Conservation (phyloP, 2,888 invertebrate genomes). For the Cynaeus angustus region DNA sequence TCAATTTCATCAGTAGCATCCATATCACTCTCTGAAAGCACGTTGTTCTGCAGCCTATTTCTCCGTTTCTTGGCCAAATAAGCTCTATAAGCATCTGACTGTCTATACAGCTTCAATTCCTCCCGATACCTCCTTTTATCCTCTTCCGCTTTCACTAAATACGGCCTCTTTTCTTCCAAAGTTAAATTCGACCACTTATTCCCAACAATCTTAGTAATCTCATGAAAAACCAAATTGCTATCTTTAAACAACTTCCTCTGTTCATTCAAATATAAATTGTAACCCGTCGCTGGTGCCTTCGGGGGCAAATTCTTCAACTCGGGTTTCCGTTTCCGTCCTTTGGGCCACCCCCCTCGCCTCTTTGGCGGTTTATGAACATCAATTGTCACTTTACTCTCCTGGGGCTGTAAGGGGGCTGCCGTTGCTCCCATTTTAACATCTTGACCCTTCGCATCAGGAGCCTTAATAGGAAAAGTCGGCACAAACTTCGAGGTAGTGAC, state of each 20-base stretch:
- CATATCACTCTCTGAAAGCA: slow-evolving; percentile 72
- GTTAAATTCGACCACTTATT: slow-evolving; percentile 75
- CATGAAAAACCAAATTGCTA: slow-evolving; percentile 72
- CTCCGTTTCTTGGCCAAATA: slow-evolving; percentile 73
- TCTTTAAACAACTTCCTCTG: slow-evolving; percentile 74
- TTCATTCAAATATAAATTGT: slow-evolving; percentile 75
- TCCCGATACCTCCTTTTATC: slow-evolving; percentile 75
- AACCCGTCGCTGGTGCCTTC: slow-evolving; percentile 76
- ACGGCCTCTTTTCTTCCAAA: slow-evolving; percentile 74
- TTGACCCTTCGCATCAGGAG: not conserved
- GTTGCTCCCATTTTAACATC: slow-evolving; percentile 38
- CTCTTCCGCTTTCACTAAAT: slow-evolving; percentile 74
- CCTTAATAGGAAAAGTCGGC: slow-evolving; percentile 57
- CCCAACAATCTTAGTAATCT: slow-evolving; percentile 75
- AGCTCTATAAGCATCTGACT: slow-evolving; percentile 74
- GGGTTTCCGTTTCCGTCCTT: slow-evolving; percentile 75
- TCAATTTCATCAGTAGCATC: slow-evolving; percentile 74
- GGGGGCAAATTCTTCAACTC: slow-evolving; percentile 73
- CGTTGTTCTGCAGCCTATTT: slow-evolving; percentile 70
- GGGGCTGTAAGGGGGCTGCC: not conserved
- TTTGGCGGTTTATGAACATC: slow-evolving; percentile 65
- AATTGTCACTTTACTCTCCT: not conserved
- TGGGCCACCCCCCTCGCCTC: slow-evolving; percentile 77
- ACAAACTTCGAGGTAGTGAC: slow-evolving; percentile 41
- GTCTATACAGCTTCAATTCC: slow-evolving; percentile 74